A percentile compares a stretch with the other conserved stretches of the same genome.
phyloP scores from a whole-genome alignment of 1,140 invertebrate species.

The Pseudobourletiella spinata region DNA sequence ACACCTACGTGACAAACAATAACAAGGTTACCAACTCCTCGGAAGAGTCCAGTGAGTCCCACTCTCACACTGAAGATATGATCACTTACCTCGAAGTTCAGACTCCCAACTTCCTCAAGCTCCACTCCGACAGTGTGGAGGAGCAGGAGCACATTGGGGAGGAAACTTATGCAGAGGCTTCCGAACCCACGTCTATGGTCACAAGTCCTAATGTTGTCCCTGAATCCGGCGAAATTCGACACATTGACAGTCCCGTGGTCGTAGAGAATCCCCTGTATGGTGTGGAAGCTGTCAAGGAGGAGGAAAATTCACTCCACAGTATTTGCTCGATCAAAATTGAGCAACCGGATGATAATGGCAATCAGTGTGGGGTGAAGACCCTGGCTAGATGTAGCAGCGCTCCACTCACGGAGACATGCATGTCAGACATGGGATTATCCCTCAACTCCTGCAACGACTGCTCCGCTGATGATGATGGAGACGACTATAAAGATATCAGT shows the following conservation, averaged over 20 bases:
- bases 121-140: slow-evolving; percentile 24
- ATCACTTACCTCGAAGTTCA: slow-evolving; percentile 19
- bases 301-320: background rate
- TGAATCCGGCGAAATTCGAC: slow-evolving; percentile 29
- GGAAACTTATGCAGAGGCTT: background rate
- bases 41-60: slow-evolving; percentile 21
- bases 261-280: slow-evolving; percentile 33
- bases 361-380: slow-evolving; percentile 15
- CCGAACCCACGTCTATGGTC: background rate
- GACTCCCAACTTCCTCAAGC: slow-evolving; percentile 4
- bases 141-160: slow-evolving; percentile 7
- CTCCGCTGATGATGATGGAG: background rate
- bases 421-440: background rate
- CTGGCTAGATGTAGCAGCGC: slow-evolving; percentile 30
- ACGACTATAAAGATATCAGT: slow-evolving; percentile 2
- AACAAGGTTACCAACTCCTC: background rate
- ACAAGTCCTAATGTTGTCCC: background rate
- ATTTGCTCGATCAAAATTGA: background rate
- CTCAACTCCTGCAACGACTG: background rate
- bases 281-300: slow-evolving; percentile 9
- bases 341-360: background rate
- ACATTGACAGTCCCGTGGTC: slow-evolving; percentile 27
- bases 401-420: slow-evolving; percentile 10
- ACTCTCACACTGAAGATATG: slow-evolving; percentile 28
- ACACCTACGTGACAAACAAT: background rate